A percentile compares a stretch with the other conserved stretches of the same genome.
Conservation (phyloP, 2,888 invertebrate genomes). For the Drosophila limbata region DNA sequence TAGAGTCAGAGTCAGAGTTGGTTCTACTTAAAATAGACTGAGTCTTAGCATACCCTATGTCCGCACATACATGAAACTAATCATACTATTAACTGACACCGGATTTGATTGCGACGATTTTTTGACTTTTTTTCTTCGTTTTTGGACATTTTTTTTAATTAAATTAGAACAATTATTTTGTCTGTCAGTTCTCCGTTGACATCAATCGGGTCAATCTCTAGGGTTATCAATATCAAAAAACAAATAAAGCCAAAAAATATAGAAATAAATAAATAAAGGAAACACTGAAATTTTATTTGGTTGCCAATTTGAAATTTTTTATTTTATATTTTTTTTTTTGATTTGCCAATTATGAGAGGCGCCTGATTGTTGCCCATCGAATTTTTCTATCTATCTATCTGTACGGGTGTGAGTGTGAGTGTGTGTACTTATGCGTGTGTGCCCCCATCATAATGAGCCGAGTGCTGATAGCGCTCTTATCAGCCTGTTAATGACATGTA, state of each 20-base stretch:
- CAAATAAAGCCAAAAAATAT: not conserved
- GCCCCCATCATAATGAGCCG: conserved; percentile 62
- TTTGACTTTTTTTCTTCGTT: not conserved
- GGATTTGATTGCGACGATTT: conserved; percentile 61
- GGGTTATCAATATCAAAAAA: conserved; percentile 42
- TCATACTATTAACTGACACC: conserved; percentile 43
- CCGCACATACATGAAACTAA: not conserved
- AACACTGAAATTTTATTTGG: conserved; percentile 15
- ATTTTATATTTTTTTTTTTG: conserved; percentile 15
- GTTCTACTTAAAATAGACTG: conserved; percentile 1
- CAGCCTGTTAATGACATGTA: conserved; percentile 64
- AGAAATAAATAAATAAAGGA: conserved; percentile 10
- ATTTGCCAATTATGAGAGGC: conserved; percentile 61
- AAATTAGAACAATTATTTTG: conserved; percentile 53
- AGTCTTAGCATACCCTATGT: not conserved
- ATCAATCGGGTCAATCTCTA: conserved; percentile 25
- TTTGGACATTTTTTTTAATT: conserved; percentile 28
- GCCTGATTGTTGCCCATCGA: conserved; percentile 50
- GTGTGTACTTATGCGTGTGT: conserved; percentile 12
- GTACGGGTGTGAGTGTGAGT: not conserved
- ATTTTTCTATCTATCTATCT: conserved; percentile 33
- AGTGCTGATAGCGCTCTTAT: conserved; percentile 59
- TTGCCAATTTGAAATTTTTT: conserved; percentile 39
- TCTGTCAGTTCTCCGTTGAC: conserved; percentile 27
- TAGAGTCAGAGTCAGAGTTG: conserved; percentile 7